Base-by-base conservation (phyloP, 2,888 invertebrate species). In the Diaphora mendica region DNA sequence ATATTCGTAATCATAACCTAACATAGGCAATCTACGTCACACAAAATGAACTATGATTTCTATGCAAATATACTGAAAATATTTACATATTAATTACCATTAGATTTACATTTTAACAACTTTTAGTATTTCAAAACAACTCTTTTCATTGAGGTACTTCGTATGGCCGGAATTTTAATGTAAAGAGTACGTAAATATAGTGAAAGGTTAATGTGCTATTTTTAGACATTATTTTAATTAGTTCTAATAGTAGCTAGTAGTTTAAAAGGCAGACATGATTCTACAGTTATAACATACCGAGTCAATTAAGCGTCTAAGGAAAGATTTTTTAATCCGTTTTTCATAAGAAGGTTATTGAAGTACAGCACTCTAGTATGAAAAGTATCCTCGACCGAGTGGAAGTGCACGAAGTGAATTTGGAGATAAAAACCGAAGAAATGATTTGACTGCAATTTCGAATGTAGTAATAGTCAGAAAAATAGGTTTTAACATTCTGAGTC, bases 101-200 rank as follows among this genome's bases (percentile, higher is more conserved):
- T 35, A 42, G 44, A 76, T 73, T 76, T 64, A 35, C 69, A 71
- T 78, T 67, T 74, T 73, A 64, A 72, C 70, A 51, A 69, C 64
- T 69, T 78, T 68, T 71, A 72, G 59, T 62, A 70, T 30, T 20
- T 55, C 26, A 68, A 68, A 55, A 59, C 39, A 55, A 70, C 59
- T 48, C 26, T 67, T 67, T 70, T 67, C 26, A 62, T 62, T 74
- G 20, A 20, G 4, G 44, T 70, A 26, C 48, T 64, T 30, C 51
- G 71, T 64, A 67, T 66, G 15, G 8, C 35, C 55, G 11, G 13
- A n/a, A 35, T 35, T 51, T 55, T 1, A 35, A 55, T 35, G 26
- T 62, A 17, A n/a, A 55, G n/a, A 51, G 3, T 68, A n/a, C 55
- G 35, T 55, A 68, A n/a, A n/a, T 15, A n/a, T 39, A 35, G 51